Evolutionary conservation across 2,113 vertebrate species (phyloP).

Genomic region (Puma concolor): DNA sequence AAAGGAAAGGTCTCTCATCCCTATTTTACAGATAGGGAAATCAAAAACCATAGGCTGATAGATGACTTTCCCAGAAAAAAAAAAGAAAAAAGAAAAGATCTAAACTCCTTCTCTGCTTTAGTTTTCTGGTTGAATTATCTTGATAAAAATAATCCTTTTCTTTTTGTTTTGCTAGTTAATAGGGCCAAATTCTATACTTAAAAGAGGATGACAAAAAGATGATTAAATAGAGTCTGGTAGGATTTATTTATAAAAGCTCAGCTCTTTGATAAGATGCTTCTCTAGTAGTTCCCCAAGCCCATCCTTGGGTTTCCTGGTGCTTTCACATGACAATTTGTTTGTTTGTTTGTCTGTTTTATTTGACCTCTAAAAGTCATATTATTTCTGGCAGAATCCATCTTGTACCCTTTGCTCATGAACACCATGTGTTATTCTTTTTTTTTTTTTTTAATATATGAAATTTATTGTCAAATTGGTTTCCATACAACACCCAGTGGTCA

Average conservation of each 20-base stretch:
- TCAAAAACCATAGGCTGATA: not conserved
- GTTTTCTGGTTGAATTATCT: not conserved
- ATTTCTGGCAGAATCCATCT: not conserved
- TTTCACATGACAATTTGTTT: not conserved
- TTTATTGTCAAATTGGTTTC: no score
- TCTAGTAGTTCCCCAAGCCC: not conserved
- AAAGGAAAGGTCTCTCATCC: not conserved
- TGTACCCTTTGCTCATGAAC: not conserved
- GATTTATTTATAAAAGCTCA: not conserved
- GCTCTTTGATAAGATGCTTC: not conserved
- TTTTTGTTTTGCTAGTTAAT: conserved; percentile 14
- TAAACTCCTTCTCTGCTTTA: not conserved
- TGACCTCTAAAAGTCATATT: not conserved
- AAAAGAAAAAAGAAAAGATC: not conserved
- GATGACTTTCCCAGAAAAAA: not conserved
- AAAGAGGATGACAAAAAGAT: not conserved
- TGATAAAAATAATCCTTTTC: not conserved
- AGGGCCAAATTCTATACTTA: not conserved
- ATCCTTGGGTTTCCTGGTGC: not conserved
- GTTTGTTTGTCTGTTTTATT: not conserved
- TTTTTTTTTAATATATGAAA: no score
- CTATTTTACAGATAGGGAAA: not conserved
- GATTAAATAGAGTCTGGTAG: not conserved
- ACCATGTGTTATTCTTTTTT: not conserved
- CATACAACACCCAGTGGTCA: no score